Evolutionary conservation across 2,113 vertebrate genomes (phyloP).

Genomic region (Neopipo cinnamomea): DNA sequence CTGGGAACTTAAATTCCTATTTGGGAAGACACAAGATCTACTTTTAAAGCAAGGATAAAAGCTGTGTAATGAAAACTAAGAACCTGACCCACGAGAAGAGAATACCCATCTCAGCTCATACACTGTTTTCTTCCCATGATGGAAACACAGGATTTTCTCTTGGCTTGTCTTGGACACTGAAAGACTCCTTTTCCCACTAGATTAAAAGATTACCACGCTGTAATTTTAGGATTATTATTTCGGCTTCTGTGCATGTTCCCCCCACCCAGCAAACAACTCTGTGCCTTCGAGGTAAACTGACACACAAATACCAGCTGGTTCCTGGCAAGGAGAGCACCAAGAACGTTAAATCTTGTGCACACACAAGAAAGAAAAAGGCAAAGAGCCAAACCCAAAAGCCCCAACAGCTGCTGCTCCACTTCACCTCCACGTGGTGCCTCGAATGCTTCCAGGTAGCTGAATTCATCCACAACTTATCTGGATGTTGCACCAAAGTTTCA

Average conservation of each 20-base stretch:
- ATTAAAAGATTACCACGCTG: neutral
- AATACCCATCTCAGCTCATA: neutral
- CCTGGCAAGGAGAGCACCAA: neutral
- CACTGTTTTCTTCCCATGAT: neutral
- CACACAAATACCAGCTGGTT: neutral
- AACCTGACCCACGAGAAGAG: neutral
- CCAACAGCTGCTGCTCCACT: neutral
- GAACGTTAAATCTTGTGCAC: neutral
- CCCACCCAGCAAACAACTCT: neutral
- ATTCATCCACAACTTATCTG: neutral
- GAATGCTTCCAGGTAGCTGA: neutral
- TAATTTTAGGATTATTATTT: neutral
- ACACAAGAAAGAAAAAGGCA: neutral
- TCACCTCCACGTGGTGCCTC: neutral
- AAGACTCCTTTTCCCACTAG: neutral
- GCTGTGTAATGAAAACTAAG: neutral
- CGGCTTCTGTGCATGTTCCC: neutral
- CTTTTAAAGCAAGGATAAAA: neutral
- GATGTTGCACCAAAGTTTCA: neutral
- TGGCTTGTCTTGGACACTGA: neutral
- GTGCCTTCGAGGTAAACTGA: neutral
- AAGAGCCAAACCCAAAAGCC: neutral
- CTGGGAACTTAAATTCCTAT: neutral
- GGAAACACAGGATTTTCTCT: neutral
- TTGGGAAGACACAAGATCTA: neutral